Evolutionary conservation across 2,113 vertebrate genomes (phyloP), one percentile per base, ranked within the genome.

Genomic region (Coryphaenoides rupestris): DNA sequence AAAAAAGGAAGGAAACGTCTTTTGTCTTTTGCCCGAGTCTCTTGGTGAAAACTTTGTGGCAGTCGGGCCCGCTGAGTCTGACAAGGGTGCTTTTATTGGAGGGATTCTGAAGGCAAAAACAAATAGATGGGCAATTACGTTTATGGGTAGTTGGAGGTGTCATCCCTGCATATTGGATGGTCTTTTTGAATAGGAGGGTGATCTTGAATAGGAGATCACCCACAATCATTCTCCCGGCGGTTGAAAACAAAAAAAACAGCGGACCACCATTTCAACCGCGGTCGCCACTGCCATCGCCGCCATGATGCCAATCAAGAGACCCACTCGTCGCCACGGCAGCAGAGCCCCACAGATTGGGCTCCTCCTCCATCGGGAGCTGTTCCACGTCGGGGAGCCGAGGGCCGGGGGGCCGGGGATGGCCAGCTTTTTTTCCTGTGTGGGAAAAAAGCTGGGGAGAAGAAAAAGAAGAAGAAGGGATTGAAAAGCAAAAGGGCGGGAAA

Each of bases 121-220:
- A 90, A 90, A 92, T 91, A 87, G 89, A 88, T 70, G 79, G 79
- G 87, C 90, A 91, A 90, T 91, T 90, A 90, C 88, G 49, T 86
- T 88, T 89, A 88, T 84, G 84, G 87, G 80, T 88, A 85, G 86
- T 89, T 89, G 87, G 85, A 85, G 82, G 86, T 91, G 89, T 90
- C 90, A 90, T 87, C 81, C 82, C 88, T 90, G 89, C 88, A 87
- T 91, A 88, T 88, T 90, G 89, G 86, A 90, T 89, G 84, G 85
- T 84, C 86, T 85, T 40, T 90, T n/a, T n/a, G n/a, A n/a, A n/a
- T n/a, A n/a, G n/a, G n/a, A n/a, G n/a, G n/a, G n/a, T n/a, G n/a
- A n/a, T n/a, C n/a, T n/a, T 90, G 90, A 92, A 90, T 87, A 89
- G 86, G 82, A 84, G 79, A 89, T 90, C 90, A 88, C 81, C 78